A percentile compares a stretch with the other conserved stretches of the same genome.
These are phyloP conservation scores for Myripristis jacobus DNA, from an alignment of 2,797 vertebrate genomes.

Conservation along the genomic window DNA sequence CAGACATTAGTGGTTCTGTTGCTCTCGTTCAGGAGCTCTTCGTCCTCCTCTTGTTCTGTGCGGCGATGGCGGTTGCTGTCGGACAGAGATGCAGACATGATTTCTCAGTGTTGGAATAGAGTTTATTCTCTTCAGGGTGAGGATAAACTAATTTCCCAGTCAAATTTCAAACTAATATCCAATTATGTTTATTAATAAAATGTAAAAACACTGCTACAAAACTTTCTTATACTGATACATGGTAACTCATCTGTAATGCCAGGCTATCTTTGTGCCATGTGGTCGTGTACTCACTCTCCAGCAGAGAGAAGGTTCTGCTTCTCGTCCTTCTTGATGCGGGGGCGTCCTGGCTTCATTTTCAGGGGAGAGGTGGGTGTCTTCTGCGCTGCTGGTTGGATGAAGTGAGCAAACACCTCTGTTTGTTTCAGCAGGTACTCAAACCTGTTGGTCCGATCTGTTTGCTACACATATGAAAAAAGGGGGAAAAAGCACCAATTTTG, in stretches of 20 bases:
- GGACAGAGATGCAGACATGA: background rate
- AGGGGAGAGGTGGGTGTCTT: constrained; percentile 99
- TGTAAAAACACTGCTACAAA: background rate
- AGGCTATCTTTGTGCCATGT: background rate
- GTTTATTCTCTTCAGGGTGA: background rate
- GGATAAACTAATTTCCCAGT: background rate
- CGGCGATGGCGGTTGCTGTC: constrained; percentile 94
- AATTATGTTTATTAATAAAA: background rate
- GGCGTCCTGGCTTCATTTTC: constrained; percentile 99
- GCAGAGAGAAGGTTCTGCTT: constrained; percentile 96
- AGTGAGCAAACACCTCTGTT: constrained; percentile 98
- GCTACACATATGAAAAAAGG: constrained; percentile 78
- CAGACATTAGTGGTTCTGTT: constrained; percentile 96
- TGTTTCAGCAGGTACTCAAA: constrained; percentile 99
- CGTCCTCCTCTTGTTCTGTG: constrained; percentile 98
- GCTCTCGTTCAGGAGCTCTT: constrained; percentile 96
- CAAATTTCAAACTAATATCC: background rate
- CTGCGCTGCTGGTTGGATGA: constrained; percentile 98
- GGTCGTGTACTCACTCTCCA: constrained; percentile 91
- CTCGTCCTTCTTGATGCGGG: constrained; percentile 96
- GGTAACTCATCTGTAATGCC: background rate
- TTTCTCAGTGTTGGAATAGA: background rate
- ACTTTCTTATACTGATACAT: background rate
- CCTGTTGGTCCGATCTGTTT: constrained; percentile 97
- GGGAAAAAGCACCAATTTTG: background rate